Percentiles rank a stretch among this genome's conserved stretches.
These are phyloP conservation scores for Pelvicachromis taeniatus DNA, from an alignment of 2,113 vertebrate species.

Conservation along the genomic window DNA sequence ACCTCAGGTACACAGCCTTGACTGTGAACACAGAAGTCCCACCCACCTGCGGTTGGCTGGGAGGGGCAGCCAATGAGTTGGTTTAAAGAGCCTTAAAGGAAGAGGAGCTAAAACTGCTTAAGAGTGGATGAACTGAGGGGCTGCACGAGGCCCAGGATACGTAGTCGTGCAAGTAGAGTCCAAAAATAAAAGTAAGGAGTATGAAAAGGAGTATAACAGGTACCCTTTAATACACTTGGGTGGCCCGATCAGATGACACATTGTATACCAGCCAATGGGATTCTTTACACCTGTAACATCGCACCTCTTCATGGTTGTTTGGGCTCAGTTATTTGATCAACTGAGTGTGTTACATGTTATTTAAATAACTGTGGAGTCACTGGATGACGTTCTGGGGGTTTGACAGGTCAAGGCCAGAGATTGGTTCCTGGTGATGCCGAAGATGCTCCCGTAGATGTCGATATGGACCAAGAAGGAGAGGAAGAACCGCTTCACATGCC, in stretches of 20 bases:
- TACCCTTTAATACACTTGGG: neutral
- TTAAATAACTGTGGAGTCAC: neutral
- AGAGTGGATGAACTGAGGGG: neutral
- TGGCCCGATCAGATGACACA: neutral
- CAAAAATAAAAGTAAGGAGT: neutral
- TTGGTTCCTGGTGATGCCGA: slow-evolving; percentile 54
- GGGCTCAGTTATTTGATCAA: neutral
- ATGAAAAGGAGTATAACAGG: neutral
- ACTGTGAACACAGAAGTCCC: neutral
- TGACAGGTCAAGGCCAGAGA: slow-evolving; percentile 71
- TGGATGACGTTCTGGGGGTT: neutral
- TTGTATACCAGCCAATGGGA: neutral
- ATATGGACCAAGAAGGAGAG: slow-evolving; percentile 44
- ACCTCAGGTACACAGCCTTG: neutral
- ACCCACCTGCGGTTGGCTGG: neutral
- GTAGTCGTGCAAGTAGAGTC: neutral
- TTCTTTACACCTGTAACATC: rapidly evolving
- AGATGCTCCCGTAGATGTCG: slow-evolving; percentile 37
- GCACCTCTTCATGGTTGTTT: neutral
- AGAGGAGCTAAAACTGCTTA: neutral
- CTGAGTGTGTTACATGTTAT: neutral
- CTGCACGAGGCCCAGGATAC: neutral
- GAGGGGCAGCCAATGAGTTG: neutral
- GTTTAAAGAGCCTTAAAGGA: neutral
- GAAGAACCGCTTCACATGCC: slow-evolving; percentile 39